phyloP scores from a whole-genome alignment of 2,113 vertebrate genomes.

The Pyxicephalus adspersus region DNA sequence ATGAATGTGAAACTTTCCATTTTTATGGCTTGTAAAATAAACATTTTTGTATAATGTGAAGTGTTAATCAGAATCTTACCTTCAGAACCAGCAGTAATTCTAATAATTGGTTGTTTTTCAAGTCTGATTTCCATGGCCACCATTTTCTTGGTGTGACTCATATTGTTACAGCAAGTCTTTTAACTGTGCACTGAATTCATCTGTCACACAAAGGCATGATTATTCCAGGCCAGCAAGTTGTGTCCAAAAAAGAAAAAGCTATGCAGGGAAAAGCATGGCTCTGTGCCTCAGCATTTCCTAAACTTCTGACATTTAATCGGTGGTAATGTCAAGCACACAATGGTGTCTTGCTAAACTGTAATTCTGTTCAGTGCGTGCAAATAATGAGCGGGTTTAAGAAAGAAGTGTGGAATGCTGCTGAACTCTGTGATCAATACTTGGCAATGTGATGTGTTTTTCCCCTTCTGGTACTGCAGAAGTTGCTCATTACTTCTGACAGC shows the following conservation, averaged over 20 bases:
- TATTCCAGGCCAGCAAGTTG: slow-evolving; percentile 69
- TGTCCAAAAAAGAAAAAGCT: slow-evolving; percentile 43
- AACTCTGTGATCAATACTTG: slow-evolving; percentile 18
- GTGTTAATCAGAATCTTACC: too few species aligned
- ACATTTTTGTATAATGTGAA: too few species aligned
- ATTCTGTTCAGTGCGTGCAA: slow-evolving; percentile 41
- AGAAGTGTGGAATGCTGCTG: slow-evolving; percentile 16
- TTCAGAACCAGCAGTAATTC: background rate
- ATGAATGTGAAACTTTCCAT: too few species aligned
- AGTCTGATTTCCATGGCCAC: slow-evolving; percentile 70
- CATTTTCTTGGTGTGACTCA: slow-evolving; percentile 61
- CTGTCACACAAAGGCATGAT: slow-evolving; percentile 76
- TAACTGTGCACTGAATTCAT: slow-evolving; percentile 68
- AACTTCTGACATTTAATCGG: slow-evolving; percentile 63
- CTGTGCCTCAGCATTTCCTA: slow-evolving; percentile 68
- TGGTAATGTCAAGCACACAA: slow-evolving; percentile 57
- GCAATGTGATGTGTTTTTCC: background rate
- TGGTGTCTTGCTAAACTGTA: slow-evolving; percentile 58
- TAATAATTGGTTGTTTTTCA: slow-evolving; percentile 62
- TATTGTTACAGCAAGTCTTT: slow-evolving; percentile 69
- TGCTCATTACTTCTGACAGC: background rate
- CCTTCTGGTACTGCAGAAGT: background rate
- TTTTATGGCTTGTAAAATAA: too few species aligned
- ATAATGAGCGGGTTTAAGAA: slow-evolving; percentile 25
- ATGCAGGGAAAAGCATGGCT: slow-evolving; percentile 59